These are phyloP conservation scores for Rhinella marina DNA, from an alignment of 2,797 vertebrate species.

Conservation along the genomic window DNA sequence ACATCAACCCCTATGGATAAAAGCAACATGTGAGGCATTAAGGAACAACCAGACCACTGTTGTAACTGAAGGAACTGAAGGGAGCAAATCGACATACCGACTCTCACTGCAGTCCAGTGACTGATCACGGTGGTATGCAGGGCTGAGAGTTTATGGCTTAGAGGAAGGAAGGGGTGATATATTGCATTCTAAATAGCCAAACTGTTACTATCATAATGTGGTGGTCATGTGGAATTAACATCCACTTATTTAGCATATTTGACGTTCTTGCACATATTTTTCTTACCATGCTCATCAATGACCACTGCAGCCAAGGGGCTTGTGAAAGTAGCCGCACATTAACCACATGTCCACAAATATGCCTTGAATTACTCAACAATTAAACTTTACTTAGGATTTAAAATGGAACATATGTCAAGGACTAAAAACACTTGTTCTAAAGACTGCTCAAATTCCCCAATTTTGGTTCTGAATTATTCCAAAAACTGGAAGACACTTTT, in stretches of 20 bases:
- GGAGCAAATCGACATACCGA: constrained; percentile 39
- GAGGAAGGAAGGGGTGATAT: constrained; percentile 37
- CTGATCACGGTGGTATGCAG: constrained; percentile 32
- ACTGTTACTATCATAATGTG: constrained; percentile 6
- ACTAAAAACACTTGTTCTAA: neutral
- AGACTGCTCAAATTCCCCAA: neutral
- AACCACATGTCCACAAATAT: neutral
- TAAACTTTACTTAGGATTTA: neutral
- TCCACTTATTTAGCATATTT: constrained; percentile 5
- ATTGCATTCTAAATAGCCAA: constrained; percentile 37
- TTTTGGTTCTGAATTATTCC: neutral
- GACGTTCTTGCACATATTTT: constrained; percentile 1
- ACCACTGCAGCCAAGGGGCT: constrained; percentile 6
- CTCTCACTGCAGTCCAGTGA: constrained; percentile 24
- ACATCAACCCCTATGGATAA: constrained; percentile 60
- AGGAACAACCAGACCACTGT: constrained; percentile 46
- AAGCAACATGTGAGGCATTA: constrained; percentile 58
- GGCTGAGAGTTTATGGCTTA: constrained; percentile 14
- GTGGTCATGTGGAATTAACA: constrained; percentile 24
- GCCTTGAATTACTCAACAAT: neutral
- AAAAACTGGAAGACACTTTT: neutral
- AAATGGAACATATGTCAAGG: constrained; percentile 13
- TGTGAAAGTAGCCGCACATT: neutral
- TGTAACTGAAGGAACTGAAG: constrained; percentile 45
- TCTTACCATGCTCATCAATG: constrained; percentile 22